Conservation (phyloP, 2,797 vertebrate genomes). For the Anabas testudineus region DNA sequence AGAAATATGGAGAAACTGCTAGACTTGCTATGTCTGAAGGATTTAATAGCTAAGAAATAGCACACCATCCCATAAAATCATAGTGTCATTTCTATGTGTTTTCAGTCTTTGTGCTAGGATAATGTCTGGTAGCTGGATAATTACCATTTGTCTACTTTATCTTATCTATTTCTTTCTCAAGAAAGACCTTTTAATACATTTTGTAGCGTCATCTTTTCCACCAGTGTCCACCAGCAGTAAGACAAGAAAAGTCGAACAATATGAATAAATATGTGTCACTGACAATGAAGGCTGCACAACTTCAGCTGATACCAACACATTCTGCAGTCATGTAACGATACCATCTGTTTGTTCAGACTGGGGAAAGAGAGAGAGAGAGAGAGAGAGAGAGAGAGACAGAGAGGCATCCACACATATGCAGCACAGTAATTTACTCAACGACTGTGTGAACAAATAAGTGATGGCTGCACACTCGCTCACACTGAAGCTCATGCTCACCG, state of each 20-base stretch:
- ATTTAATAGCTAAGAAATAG: background rate
- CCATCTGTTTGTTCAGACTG: conserved; percentile 77
- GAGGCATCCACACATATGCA: conserved; percentile 51
- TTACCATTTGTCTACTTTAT: too few relatives aligned
- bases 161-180: background rate
- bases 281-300: conserved; percentile 46
- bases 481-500: conserved; percentile 35
- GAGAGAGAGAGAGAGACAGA: conserved; percentile 36
- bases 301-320: conserved; percentile 63
- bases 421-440: conserved; percentile 56
- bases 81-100: background rate
- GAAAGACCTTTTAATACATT: background rate
- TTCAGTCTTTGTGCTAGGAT: background rate
- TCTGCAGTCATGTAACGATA: conserved; percentile 73
- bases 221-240: conserved; percentile 25
- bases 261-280: conserved; percentile 49
- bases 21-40: background rate
- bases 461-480: conserved; percentile 28
- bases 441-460: conserved; percentile 57
- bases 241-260: conserved; percentile 13
- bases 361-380: conserved; percentile 36
- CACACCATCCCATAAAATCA: background rate
- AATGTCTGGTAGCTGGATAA: background rate
- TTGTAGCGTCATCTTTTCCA: background rate
- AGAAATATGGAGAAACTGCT: background rate